Evolutionary conservation across 2,797 vertebrate genomes (phyloP), one percentile per base, ranked within the genome.

Genomic region (Phylloscopus collybita): DNA sequence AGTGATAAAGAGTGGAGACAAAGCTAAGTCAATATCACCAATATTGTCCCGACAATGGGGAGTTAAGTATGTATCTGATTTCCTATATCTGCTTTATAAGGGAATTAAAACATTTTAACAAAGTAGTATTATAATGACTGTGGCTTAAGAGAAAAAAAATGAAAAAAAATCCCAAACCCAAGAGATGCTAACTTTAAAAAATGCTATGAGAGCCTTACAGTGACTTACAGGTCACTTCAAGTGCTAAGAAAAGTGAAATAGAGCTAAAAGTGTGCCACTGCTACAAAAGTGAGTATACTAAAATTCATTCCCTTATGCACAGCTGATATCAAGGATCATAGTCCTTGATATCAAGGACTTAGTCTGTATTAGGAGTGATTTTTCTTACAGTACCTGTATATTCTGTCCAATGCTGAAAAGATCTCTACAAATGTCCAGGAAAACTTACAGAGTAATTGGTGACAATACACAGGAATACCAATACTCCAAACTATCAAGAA

Each of bases 91-190:
- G 36, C 54, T 22, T 32, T 56, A 21, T 2, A 67, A 75, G 21
- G 14, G 38, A 87, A 89, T 59, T 38, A 65, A 65, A 91, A 51
- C 15, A 71, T 53, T 72, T 94, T 40, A 72, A 45, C 22, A 65
- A 51, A 76, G 17, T 30, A 27, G 36, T 71, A 70, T 74, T 85
- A 29, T 54, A 54, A 47, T 51, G n/a, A 79, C 11, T 60, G n/a
- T 66, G 36, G 25, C 16, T 67, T 45, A 64, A 13, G 8, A 73
- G 30, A 11, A 59, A n/a, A n/a, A 62, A 40, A 13, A 4, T 12
- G 3, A 1, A 44, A 38, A 69, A 34, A 29, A 4, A 5, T 0
- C 4, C 30, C 36, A 67, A 67, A 75, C 38, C 8, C 12, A 51
- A 32, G 6, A 86, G 15, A 75, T 51, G 9, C 4, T 73, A 60